A percentile compares a stretch with the other conserved stretches of the same genome.
These are phyloP conservation scores for Octomys mimax DNA, from an alignment of 2,797 vertebrate species.

Conservation along the genomic window DNA sequence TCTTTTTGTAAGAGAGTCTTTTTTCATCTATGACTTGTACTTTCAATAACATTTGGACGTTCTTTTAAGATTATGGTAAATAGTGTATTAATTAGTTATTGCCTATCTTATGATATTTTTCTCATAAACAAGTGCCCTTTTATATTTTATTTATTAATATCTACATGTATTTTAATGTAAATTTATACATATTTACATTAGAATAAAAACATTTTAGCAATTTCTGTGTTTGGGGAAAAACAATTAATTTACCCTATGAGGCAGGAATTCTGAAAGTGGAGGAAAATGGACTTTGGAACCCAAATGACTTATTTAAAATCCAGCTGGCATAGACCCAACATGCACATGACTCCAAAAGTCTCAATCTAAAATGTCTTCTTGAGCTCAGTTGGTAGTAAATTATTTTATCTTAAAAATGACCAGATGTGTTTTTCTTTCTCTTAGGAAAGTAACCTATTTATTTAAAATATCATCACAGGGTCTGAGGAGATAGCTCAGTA, in stretches of 20 bases:
- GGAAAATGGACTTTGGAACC: neutral
- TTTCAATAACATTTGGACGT: neutral
- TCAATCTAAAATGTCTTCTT: neutral
- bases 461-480: neutral
- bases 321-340: neutral
- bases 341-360: neutral
- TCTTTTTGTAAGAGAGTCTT: neutral
- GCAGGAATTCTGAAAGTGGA: neutral
- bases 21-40: neutral
- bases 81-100: neutral
- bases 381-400: neutral
- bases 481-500: too few relatives aligned
- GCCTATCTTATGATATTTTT: neutral
- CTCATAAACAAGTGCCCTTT: neutral
- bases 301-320: neutral
- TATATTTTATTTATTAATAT: neutral
- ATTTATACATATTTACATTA: neutral
- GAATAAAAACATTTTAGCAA: neutral
- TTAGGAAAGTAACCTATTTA: conserved; percentile 8
- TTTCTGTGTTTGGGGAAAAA: neutral
- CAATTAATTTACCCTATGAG: neutral
- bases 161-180: neutral
- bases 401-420: conserved; percentile 24
- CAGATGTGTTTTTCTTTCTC: neutral
- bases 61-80: neutral